Evolutionary conservation across 2,797 vertebrate species (phyloP), one percentile per base, ranked within the genome.

Genomic region (Sebastes jordani): DNA sequence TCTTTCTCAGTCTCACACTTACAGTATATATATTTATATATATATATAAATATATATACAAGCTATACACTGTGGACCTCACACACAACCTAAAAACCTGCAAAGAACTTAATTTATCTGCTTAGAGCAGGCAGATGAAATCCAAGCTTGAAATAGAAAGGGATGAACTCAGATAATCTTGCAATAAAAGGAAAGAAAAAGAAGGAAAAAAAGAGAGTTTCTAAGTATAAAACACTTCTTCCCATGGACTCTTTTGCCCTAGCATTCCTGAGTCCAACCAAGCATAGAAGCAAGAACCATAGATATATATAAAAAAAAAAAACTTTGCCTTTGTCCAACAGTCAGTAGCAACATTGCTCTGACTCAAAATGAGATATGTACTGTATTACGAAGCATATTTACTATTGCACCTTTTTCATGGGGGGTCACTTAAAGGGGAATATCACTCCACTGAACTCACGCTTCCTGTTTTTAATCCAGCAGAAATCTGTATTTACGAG

Each of bases 51-150:
- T 18, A 63, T 36, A 27, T 32, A 49, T 14, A 59, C 22, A 1
- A 27, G 22, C 62, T 76, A 63, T 52, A 74, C 76, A 85, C 78
- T n/a, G 36, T 75, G 81, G 86, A 91, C 81, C 90, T 89, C 90
- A 88, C 90, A 88, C 90, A 91, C 88, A 90, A 90, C 88, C 89
- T 82, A 76, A 78, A 91, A 90, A 91, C 88, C 91, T 89, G 87
- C 84, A 92, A 86, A 91, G 70, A 82, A 83, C 78, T 79, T 69
- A 11, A 76, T 82, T 81, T 67, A 84, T 86, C 83, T 88, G 85
- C 88, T 34, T 56, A 82, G 81, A 9, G 7, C 49, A 65, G 76
- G 34, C 71, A 74, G 86, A 80, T 70, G 61, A 89, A 77, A 81
- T 76, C 71, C 67, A 74, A 80, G 81, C 86, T 82, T 7, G 3